Evolutionary conservation across 2,888 invertebrate species (phyloP), one percentile per base, ranked within the genome.

Genomic region (Papilio gigon): DNA sequence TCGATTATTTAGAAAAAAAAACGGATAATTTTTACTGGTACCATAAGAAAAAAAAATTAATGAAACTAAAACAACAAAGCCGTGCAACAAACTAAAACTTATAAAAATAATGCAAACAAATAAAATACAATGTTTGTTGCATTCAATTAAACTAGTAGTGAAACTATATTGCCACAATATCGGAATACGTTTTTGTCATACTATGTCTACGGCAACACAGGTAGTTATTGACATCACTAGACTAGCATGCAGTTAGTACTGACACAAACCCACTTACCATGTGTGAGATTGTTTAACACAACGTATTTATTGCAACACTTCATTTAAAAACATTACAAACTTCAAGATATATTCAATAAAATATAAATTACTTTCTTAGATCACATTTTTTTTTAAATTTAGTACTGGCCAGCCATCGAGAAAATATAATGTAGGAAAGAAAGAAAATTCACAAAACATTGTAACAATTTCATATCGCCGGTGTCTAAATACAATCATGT

Each of bases 11-110:
- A n/a, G 14, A 47, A 56, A n/a, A 37, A 40, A 22, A 12, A 53
- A 14, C 22, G 22, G 22, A 47, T 47, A 64, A 50, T 22, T 50
- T 50, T 56, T 35, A 66, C 87, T 88, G 88, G 88, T 87, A 88
- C 87, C 87, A 74, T 67, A 12, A 30, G 3, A 62, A 40, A 58
- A 27, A 17, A 30, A 30, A 8, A 56, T 5, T 11, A 30, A 37
- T 53, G 25, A 40, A 33, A 33, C 35, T 17, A 20, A 4, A 65
- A 56, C 53, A 3, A 67, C 22, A 67, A 40, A 42, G 20, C 9
- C 56, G 53, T 67, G 42, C 67, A 56, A 50, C 56, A 58, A 62
- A 61, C 27, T 30, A 56, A 56, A 56, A 30, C 30, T n/a, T 30
- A 11, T 17, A 56, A 53, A 17, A 42, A 47, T 30, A 30, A 17